phyloP scores from a whole-genome alignment of 2,797 vertebrate species.

The Cichlasoma orientale region DNA sequence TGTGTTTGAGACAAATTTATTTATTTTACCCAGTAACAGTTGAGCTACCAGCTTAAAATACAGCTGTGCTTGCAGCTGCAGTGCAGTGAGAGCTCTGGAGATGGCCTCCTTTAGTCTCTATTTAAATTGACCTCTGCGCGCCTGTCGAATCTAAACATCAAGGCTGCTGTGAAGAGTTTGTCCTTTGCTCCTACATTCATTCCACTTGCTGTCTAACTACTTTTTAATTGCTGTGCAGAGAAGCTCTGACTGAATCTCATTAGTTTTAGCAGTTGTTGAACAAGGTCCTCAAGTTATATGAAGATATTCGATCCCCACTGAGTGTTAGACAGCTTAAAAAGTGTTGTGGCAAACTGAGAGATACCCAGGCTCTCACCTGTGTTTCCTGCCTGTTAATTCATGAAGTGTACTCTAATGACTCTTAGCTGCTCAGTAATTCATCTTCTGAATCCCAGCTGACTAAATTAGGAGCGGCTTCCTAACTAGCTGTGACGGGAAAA shows the following conservation, averaged over 20 bases:
- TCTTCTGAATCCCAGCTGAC: background rate
- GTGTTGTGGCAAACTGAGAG: background rate
- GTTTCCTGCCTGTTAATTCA: conserved; percentile 12
- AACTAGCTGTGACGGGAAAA: background rate
- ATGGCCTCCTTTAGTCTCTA: background rate
- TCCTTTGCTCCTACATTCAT: background rate
- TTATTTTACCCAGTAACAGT: background rate
- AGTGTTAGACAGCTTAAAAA: background rate
- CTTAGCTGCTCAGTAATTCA: background rate
- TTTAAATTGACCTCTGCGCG: background rate
- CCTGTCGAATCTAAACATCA: background rate
- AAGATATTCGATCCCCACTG: conserved; percentile 33
- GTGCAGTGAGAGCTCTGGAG: background rate
- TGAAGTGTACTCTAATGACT: background rate
- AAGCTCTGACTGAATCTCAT: conserved; percentile 23
- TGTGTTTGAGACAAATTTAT: too few relatives aligned
- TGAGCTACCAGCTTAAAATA: too few relatives aligned
- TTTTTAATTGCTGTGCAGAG: conserved; percentile 29
- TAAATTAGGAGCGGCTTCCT: background rate
- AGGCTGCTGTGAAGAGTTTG: background rate
- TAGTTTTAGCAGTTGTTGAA: conserved; percentile 19
- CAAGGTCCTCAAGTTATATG: conserved; percentile 40
- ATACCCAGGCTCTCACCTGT: conserved; percentile 1
- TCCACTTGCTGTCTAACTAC: conserved; percentile 2
- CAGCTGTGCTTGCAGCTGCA: background rate